Evolutionary conservation across 2,113 vertebrate species (phyloP).

Genomic region (Lamprotornis superbus): DNA sequence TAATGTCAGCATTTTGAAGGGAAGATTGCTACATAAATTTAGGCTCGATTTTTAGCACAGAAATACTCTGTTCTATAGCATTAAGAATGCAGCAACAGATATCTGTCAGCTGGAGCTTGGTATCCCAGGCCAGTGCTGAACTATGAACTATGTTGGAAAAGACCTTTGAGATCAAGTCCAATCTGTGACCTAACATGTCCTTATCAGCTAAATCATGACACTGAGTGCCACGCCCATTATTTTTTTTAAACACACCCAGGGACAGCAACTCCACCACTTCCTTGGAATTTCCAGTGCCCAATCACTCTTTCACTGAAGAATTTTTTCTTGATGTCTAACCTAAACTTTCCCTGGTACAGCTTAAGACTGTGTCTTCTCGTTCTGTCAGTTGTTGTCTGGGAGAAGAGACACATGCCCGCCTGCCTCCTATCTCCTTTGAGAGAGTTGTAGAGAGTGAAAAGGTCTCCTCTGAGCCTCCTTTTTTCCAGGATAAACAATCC

Average conservation of each 20-base stretch:
- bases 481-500: background rate
- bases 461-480: background rate
- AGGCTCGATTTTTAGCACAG: background rate
- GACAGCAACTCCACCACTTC: background rate
- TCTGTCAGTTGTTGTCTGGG: background rate
- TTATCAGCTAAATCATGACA: background rate
- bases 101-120: background rate
- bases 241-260: background rate
- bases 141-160: background rate
- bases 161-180: background rate
- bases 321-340: background rate
- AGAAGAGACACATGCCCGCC: background rate
- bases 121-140: background rate
- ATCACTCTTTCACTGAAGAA: background rate
- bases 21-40: background rate
- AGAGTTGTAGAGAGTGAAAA: background rate
- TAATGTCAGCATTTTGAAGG: background rate
- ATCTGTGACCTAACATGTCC: background rate
- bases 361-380: background rate
- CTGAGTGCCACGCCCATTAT: background rate
- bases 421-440: background rate
- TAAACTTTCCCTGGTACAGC: background rate
- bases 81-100: background rate
- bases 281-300: background rate
- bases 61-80: background rate